phyloP scores from a whole-genome alignment of 2,888 invertebrate species.

The Leptinotarsa tumamoca region DNA sequence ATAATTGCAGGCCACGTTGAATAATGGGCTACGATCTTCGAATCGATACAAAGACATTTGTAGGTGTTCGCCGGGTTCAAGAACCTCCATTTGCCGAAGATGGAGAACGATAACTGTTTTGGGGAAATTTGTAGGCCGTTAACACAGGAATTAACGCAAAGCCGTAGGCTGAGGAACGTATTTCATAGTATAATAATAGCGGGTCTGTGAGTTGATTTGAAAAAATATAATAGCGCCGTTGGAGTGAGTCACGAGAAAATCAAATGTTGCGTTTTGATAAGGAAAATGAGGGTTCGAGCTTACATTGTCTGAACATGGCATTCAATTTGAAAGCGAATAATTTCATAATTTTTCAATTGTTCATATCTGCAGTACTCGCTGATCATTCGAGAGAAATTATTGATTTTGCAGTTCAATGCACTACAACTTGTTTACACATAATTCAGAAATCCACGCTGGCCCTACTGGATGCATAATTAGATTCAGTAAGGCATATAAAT shows the following conservation, averaged over 20 bases:
- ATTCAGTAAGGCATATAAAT: too few species aligned
- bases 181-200: constrained; percentile 12
- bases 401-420: too few species aligned
- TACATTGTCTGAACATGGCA: too few species aligned
- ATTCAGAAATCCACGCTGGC: too few species aligned
- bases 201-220: not conserved
- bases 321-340: too few species aligned
- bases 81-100: constrained; percentile 28
- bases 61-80: constrained; percentile 25
- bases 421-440: too few species aligned
- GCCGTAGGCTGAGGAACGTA: not conserved
- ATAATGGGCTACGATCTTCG: constrained; percentile 17
- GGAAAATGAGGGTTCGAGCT: not conserved
- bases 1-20: constrained; percentile 24
- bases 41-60: constrained; percentile 28
- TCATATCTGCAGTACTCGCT: too few species aligned
- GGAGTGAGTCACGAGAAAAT: not conserved
- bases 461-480: too few species aligned
- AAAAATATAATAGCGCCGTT: not conserved
- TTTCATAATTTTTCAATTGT: too few species aligned
- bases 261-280: not conserved
- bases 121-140: constrained; percentile 38
- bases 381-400: too few species aligned
- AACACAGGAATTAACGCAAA: constrained; percentile 18
- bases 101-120: constrained; percentile 41